phyloP scores from a whole-genome alignment of 2,797 vertebrate genomes.

The Lepilemur ruficaudatus region DNA sequence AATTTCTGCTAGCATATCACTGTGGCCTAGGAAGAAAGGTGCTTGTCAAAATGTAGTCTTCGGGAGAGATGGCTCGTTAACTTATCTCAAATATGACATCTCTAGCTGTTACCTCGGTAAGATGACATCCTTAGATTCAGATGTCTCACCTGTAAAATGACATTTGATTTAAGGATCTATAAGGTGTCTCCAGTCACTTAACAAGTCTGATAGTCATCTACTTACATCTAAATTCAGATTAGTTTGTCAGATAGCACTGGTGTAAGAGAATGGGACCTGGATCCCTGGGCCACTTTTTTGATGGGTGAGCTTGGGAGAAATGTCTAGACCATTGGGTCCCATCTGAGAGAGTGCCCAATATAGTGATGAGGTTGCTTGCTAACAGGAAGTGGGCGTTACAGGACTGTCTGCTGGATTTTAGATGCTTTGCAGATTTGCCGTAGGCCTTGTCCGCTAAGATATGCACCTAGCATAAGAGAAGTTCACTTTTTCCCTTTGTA shows the following conservation, averaged over 20 bases:
- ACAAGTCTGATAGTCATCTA: neutral
- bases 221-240: neutral
- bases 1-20: slow-evolving; percentile 21
- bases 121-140: slow-evolving; percentile 40
- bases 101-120: slow-evolving; percentile 43
- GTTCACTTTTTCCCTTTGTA: neutral
- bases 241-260: neutral
- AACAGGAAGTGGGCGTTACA: neutral
- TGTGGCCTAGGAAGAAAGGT: slow-evolving; percentile 56
- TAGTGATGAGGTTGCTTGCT: neutral
- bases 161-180: slow-evolving; percentile 15
- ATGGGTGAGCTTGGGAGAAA: neutral
- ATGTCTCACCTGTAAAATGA: slow-evolving; percentile 25
- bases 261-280: neutral
- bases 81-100: slow-evolving; percentile 41
- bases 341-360: neutral
- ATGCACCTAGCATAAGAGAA: neutral
- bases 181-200: neutral
- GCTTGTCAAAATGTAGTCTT: slow-evolving; percentile 46
- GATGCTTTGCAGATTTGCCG: neutral
- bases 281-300: neutral
- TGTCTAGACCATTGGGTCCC: neutral
- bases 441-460: neutral
- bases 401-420: neutral
- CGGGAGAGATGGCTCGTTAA: slow-evolving; percentile 62